Base-by-base conservation (phyloP, 2,888 invertebrate genomes). In the Dryadula phaetusa region DNA sequence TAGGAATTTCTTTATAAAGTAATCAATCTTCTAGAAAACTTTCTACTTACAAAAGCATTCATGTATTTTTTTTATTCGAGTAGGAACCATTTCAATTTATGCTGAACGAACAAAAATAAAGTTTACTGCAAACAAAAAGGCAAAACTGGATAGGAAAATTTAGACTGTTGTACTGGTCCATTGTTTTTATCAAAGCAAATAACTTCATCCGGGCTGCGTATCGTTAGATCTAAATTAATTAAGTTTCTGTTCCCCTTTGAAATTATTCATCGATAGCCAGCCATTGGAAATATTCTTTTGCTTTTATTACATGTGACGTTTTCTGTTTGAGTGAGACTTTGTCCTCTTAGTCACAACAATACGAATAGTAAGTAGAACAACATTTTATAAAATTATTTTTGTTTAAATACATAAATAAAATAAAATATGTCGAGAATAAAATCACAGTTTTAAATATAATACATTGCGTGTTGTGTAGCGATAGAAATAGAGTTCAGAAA, bases 201-300 rank as follows among this genome's bases (percentile, higher is more conserved):
- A 62, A 54, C 46, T 22, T 42, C 53, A 42, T 37, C 52, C 61
- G 54, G 18, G 42, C 22, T 28, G 22, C 42, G 60, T 28, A 65
- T 65, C 20, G 40, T 28, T n/a, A 49, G 60, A 54, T 42, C 49
- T 60, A 62, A 46, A 62, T 62, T 54, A 32, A 66, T 66, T 62
- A 54, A 54, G 46, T 66, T 66, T 53, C 53, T 53, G 32, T 62
- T 37, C n/a, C 18, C 28, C 58, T 60, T 60, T 60, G 42, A 56
- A 56, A 18, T 42, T 60, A 60, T 60, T 42, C 44, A 28, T 44
- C 58, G 42, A 60, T 58, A 44, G 40, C 44, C 28, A 16, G 10
- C 22, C 16, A 40, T 3, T 58, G 16, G n/a, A 58, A 25, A 42
- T 44, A 58, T 58, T 16, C 25, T 25, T 58, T 58, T 58, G 8